phyloP scores from a whole-genome alignment of 1,140 invertebrate species.

The Listronotus bonariensis region DNA sequence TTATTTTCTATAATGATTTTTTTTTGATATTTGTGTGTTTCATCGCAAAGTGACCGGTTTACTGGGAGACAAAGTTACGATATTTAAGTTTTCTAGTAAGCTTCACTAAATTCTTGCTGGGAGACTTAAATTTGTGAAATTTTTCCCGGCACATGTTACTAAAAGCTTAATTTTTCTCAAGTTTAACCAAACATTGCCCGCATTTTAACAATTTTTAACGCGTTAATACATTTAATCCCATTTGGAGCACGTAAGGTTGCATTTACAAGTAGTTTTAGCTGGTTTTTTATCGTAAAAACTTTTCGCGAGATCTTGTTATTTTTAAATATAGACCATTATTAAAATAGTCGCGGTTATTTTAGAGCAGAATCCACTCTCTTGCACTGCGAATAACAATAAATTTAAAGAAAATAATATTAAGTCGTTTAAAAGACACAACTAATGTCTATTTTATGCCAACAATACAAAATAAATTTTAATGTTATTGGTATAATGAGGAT shows the following conservation, averaged over 20 bases:
- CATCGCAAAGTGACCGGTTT: not conserved
- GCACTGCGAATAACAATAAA: no score
- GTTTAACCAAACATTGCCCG: not conserved
- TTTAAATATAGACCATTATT: not conserved
- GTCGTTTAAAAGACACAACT: no score
- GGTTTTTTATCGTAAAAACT: conserved; percentile 18
- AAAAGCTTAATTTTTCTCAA: conserved; percentile 11
- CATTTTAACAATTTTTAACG: conserved; percentile 19
- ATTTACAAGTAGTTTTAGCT: conserved; percentile 35
- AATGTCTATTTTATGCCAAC: no score
- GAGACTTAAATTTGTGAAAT: no score
- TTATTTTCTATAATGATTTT: conserved; percentile 7
- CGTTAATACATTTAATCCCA: conserved; percentile 26
- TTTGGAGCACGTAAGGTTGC: conserved; percentile 34
- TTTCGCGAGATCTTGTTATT: not conserved
- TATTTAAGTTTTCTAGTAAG: no score
- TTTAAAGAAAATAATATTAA: no score
- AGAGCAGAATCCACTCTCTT: no score
- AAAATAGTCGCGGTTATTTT: no score
- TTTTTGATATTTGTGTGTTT: conserved; percentile 5
- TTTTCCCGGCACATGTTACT: not conserved
- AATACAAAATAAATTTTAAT: no score
- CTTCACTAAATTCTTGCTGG: no score
- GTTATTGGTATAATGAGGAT: no score
- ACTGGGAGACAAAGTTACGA: no score